Base-by-base conservation (phyloP, 1,140 invertebrate genomes). In the Tetramorium alpestre region DNA sequence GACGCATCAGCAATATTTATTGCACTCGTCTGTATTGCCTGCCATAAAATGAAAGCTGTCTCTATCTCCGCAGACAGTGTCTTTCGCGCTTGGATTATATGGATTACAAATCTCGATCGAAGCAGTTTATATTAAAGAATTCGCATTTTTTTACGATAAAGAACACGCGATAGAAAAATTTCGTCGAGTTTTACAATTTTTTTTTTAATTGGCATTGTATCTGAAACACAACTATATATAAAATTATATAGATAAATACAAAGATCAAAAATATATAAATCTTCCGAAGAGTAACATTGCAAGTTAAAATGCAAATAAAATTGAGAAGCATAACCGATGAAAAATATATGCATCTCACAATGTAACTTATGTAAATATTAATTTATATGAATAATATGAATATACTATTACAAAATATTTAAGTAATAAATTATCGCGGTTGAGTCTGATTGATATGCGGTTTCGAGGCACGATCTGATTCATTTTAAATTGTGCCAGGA, bases 11-110 rank as follows among this genome's bases (percentile, higher is more conserved):
- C 67, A 60, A 47, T 33, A 33, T 54, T 73, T 75, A 64, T 86
- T 86, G n/a, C 67, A 28, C 11, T 62, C 33, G 70, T 78, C 58
- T 85, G 16, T 13, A 64, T 85, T 44, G 10, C 2, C 7, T 22
- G n/a, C 41, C 51, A 28, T 86, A 81, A 89, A 88, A 75, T 47
- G 8, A 44, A 11, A 28, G 13, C 4, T 16, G 22, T 58, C 13
- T 65, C 87, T 88, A 78, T 60, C 49, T 44, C 5, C 5, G 5
- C 41, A 16, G 49, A 49, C 25, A 16, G 18, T 62, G 51, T 16
- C 10, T 78, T 73, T 81, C 25, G 6, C 18, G 18, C 41, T 70
- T 44, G 38, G 16, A 81, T 73, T 56, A n/a, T 28, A 3, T 22
- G 1, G 25, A 67, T 89, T 70, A 62, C 4, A 6, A 11, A 73